Percentiles rank a stretch among this genome's conserved stretches.
phyloP scores from a whole-genome alignment of 2,113 vertebrate genomes.

The Anolis carolinensis region DNA sequence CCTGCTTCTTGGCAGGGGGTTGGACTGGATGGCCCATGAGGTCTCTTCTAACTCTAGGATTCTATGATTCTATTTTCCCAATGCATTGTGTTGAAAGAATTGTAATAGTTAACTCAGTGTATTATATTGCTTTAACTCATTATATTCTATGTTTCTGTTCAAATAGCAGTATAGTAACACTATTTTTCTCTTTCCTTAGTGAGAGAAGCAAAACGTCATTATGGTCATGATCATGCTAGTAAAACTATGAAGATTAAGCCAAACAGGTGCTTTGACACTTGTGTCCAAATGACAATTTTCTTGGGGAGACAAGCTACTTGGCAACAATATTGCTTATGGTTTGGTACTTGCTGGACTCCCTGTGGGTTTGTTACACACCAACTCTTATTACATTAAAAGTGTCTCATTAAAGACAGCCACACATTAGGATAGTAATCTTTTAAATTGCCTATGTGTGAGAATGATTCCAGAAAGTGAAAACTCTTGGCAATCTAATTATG shows the following conservation, averaged over 20 bases:
- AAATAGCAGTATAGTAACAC: background rate
- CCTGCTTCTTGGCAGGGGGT: no score
- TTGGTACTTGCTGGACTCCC: conserved; percentile 31
- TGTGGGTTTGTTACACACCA: background rate
- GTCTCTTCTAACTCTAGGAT: no score
- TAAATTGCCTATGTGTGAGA: background rate
- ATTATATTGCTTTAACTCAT: conserved; percentile 59
- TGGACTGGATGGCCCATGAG: no score
- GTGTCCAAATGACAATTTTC: background rate
- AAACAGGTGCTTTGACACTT: conserved; percentile 14
- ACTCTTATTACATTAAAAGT: background rate
- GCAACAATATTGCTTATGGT: background rate
- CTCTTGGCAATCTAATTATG: background rate
- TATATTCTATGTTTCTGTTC: conserved; percentile 20
- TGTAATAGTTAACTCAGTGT: conserved; percentile 33
- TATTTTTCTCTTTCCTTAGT: conserved; percentile 12
- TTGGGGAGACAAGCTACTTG: background rate
- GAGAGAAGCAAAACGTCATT: background rate
- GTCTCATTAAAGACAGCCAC: background rate
- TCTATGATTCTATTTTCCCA: no score
- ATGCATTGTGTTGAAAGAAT: conserved; percentile 39
- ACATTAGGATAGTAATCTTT: background rate
- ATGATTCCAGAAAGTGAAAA: background rate
- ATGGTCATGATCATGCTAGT: background rate
- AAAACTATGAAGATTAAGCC: background rate